Base-by-base conservation (phyloP, 2,888 invertebrate species). In the Caprella mutica region DNA sequence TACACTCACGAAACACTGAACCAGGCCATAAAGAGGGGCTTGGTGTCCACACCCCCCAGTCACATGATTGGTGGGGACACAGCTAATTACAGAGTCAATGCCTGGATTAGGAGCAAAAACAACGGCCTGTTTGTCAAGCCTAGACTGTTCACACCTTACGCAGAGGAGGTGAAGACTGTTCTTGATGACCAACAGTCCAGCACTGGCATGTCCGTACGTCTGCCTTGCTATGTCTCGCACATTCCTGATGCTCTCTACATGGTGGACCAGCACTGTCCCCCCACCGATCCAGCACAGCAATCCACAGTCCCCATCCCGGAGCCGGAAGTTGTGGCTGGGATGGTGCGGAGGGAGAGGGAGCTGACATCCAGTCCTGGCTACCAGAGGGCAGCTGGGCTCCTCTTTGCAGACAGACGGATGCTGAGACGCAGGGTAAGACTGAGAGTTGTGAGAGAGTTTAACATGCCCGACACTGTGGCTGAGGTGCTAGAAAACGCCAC, bases 191-290 rank as follows among this genome's bases (percentile, higher is more conserved):
- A 87, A 69, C 76, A 85, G 70, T 82, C 85, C 53, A 85, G 87
- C 54, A 59, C 58, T 69, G 84, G 87, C 71, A 82, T 82, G 43
- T 84, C 84, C 69, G 77, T 84, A 65, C 78, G 85, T 27, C 78
- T 85, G 69, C 76, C 86, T 58, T 67, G 65, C 39, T 66, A 63
- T 40, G 61, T 60, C 2, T 58, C 59, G n/a, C 60, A 72, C 60
- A 91, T 93, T 70, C 93, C 94, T 0, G 93, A 94, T 74, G 90
- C 92, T 0, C 76, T 93, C 53, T 93, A 93, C 71, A 93, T 93
- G 93, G 78, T 81, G 52, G 82, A 81, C 62, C 78, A 78, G 66
- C 71, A 77, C 53, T 71, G 71, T 38, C 72, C 71, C 67, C 64
- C 59, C 33, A 58, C 65, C 1, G 79, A 81, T 4, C 82, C 82